Conservation (phyloP, 2,797 vertebrate genomes). For the Pseudochaenichthys georgianus region DNA sequence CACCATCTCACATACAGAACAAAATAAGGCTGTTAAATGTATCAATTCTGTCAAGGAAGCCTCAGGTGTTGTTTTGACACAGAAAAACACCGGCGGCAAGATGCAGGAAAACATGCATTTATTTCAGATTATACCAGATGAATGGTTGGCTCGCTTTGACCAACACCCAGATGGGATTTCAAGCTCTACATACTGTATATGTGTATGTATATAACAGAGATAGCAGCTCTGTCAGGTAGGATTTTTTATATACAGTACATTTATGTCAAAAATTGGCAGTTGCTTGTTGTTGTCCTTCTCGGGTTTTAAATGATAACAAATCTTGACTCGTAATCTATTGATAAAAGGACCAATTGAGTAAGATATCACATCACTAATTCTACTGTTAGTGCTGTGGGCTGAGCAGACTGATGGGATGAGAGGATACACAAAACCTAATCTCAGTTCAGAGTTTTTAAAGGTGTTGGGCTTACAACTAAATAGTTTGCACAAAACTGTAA, state of each 20-base stretch:
- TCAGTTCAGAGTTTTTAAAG: neutral
- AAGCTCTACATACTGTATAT: conserved; percentile 1
- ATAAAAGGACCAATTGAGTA: neutral
- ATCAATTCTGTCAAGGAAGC: conserved; percentile 17
- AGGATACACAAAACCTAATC: neutral
- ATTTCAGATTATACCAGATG: conserved; percentile 34
- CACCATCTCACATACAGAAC: conserved; percentile 7
- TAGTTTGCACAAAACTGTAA: neutral
- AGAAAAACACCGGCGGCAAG: conserved; percentile 9
- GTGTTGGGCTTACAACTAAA: neutral
- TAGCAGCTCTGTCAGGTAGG: conserved; percentile 10
- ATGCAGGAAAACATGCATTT: conserved; percentile 18
- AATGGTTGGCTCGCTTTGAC: conserved; percentile 22
- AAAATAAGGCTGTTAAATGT: conserved; percentile 12
- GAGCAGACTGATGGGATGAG: neutral
- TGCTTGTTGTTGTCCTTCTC: neutral
- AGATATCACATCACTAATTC: neutral
- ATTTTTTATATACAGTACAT: neutral
- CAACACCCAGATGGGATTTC: conserved; percentile 45
- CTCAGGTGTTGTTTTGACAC: conserved; percentile 44
- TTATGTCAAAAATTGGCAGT: neutral
- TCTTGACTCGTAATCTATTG: neutral
- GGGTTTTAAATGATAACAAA: neutral
- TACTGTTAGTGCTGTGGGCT: too few relatives aligned
- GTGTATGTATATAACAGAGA: conserved; percentile 25